phyloP scores from a whole-genome alignment of 2,113 vertebrate genomes.

The Neotoma lepida region DNA sequence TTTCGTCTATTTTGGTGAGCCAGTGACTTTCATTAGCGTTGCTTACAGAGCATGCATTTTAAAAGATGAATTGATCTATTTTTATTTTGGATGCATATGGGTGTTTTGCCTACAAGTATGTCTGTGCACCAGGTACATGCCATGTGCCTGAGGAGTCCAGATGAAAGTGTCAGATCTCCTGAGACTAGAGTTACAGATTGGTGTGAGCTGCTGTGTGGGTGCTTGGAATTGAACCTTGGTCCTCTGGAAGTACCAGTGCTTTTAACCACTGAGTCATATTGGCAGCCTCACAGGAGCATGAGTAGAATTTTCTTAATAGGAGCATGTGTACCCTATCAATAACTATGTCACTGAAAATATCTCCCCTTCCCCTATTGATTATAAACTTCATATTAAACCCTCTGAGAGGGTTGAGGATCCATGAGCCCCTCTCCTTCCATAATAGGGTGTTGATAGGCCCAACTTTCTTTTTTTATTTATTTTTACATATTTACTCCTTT shows the following conservation, averaged over 20 bases:
- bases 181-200: neutral
- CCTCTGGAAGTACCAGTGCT: too few species aligned
- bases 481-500: neutral
- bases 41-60: neutral
- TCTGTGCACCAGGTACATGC: neutral
- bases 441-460: neutral
- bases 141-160: neutral
- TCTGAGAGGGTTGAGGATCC: neutral
- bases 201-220: neutral
- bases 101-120: neutral
- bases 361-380: neutral
- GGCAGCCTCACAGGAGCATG: neutral
- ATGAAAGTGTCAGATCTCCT: neutral
- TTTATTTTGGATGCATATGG: neutral
- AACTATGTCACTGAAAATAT: neutral
- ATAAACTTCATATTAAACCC: neutral
- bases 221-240: neutral
- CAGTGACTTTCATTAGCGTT: neutral
- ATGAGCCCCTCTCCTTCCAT: neutral
- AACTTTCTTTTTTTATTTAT: neutral
- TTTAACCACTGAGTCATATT: neutral
- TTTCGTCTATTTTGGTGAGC: neutral
- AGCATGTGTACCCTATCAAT: neutral
- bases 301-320: neutral
- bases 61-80: neutral